Evolutionary conservation across 2,113 vertebrate genomes (phyloP).

Genomic region (Cygnus buccinator): DNA sequence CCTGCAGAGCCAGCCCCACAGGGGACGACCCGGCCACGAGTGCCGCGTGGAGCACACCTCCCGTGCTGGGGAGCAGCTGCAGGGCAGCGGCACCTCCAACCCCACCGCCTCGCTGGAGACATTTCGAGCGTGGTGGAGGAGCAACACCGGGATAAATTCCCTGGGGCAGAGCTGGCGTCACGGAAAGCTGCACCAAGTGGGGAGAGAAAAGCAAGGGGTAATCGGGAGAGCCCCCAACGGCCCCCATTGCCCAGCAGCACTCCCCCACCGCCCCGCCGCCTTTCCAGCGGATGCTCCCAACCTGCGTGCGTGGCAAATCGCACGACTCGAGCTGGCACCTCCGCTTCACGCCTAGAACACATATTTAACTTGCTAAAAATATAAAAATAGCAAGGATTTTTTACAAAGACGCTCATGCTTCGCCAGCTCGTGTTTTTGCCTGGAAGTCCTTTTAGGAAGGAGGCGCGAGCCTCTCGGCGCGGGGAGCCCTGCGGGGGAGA

Average conservation of each 20-base stretch:
- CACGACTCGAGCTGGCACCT: not conserved
- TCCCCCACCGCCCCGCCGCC: not conserved
- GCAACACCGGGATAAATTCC: not conserved
- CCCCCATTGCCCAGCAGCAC: rapidly evolving
- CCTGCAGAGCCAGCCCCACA: not conserved
- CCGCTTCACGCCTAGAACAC: not conserved
- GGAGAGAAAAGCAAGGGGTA: not conserved
- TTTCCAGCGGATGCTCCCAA: not conserved
- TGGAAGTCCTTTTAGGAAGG: not conserved
- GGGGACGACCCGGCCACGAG: too few relatives aligned
- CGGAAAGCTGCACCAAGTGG: not conserved
- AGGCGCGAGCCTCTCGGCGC: not conserved
- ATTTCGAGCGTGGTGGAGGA: too few relatives aligned
- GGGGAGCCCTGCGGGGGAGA: not conserved
- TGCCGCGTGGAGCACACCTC: not conserved
- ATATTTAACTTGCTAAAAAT: not conserved
- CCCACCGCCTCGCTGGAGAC: not conserved
- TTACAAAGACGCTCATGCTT: not conserved
- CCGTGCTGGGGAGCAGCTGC: not conserved
- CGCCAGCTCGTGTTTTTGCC: not conserved
- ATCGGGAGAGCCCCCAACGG: rapidly evolving
- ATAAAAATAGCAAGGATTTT: constrained; percentile 23
- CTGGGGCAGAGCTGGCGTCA: not conserved
- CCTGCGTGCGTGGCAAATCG: not conserved
- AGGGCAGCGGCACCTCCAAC: not conserved